These are phyloP conservation scores for Acanthosoma haemorrhoidale DNA, from an alignment of 2,888 invertebrate species.

Conservation along the genomic window DNA sequence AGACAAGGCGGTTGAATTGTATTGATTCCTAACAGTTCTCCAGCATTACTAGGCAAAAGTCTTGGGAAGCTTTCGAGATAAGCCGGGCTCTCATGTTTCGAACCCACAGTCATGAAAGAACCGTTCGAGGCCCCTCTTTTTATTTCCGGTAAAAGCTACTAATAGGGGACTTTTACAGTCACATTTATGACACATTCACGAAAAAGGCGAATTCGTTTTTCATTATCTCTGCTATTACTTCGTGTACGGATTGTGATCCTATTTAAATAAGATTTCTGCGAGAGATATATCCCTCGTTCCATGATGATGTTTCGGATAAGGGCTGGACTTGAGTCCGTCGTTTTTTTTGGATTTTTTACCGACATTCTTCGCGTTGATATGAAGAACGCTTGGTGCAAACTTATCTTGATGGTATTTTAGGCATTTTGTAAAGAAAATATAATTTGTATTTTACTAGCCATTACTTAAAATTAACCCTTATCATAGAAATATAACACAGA, in stretches of 20 bases:
- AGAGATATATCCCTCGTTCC: no score
- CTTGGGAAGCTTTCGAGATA: neutral
- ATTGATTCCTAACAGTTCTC: neutral
- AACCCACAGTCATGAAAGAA: neutral
- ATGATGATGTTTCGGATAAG: no score
- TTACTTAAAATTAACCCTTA: no score
- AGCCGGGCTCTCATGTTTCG: neutral
- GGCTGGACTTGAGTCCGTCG: no score
- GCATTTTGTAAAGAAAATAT: no score
- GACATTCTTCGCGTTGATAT: no score
- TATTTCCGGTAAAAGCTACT: neutral
- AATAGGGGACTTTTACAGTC: conserved; percentile 2
- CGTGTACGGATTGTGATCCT: neutral
- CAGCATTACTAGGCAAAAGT: neutral
- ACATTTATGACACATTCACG: neutral
- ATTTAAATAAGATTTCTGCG: neutral
- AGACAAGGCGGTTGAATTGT: no score
- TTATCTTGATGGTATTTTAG: no score
- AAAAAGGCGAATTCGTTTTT: neutral
- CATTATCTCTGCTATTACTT: neutral
- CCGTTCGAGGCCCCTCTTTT: neutral
- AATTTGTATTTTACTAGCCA: no score
- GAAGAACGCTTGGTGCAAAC: no score
- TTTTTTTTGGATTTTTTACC: no score
- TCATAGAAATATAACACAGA: no score